Evolutionary conservation across 1,140 invertebrate species (phyloP).

Genomic region (Tribolium castaneum): DNA sequence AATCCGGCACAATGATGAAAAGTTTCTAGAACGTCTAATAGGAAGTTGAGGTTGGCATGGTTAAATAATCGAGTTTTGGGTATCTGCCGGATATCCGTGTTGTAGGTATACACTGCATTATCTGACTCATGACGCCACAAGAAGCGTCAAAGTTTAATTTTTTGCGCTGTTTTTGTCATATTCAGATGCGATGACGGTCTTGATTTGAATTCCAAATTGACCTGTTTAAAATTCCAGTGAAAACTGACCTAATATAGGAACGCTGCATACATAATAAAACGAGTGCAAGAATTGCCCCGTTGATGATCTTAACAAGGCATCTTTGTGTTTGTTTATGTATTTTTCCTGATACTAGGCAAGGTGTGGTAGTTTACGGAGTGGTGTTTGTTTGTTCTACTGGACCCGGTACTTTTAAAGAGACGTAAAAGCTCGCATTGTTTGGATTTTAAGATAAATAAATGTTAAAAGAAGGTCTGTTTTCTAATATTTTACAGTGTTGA

Average conservation of each 20-base stretch:
- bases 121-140: slow-evolving; percentile 33
- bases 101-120: slow-evolving; percentile 18
- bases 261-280: background rate
- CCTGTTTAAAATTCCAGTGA: background rate
- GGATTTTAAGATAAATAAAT: background rate
- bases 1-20: background rate
- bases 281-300: background rate
- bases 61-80: slow-evolving; percentile 35
- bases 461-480: background rate
- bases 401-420: background rate
- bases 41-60: slow-evolving; percentile 41
- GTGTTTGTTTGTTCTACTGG: background rate
- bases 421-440: background rate
- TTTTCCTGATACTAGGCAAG: background rate
- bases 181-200: background rate
- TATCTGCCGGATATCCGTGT: slow-evolving; percentile 44
- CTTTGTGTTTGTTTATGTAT: background rate
- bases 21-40: slow-evolving; percentile 1
- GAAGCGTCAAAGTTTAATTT: background rate
- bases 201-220: background rate
- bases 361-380: background rate
- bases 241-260: background rate
- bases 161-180: background rate
- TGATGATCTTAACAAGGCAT: background rate
- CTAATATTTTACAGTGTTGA: background rate